Evolutionary conservation across 2,797 vertebrate species (phyloP), one percentile per base, ranked within the genome.

Genomic region (Labroides dimidiatus): DNA sequence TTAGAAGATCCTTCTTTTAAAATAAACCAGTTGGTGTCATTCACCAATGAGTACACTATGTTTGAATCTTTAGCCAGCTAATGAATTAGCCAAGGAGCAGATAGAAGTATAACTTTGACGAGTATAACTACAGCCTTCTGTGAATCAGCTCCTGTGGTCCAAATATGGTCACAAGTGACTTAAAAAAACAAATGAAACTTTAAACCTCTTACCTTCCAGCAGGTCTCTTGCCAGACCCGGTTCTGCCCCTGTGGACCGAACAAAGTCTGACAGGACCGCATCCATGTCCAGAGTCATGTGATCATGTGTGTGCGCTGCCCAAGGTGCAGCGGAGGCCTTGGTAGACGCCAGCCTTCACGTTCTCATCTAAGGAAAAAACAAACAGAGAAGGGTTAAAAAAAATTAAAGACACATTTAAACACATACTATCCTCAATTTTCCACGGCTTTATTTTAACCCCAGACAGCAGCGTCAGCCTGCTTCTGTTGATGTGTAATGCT

Each of bases 261-360:
- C 97, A 95, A 99, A 99, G 96, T 99, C 97, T 96, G 98, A 99
- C 95, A 99, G 97, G 96, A 99, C 98, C 89, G 97, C 96, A 64
- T 99, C 98, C 98, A 99, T 99, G 95, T 99, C 98, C 96, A 98
- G 96, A 95, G 97, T 99, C 97, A 98, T 99, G 95, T 92, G 97
- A 94, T 96, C 96, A 95, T 97, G 94, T 93, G 96, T 95, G 91
- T 93, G 94, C 68, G 95, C 96, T 95, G 96, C 96, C 95, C 92
- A 94, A 77, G 92, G 94, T 90, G 95, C 95, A 95, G 96, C 95
- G 84, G 95, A 90, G 95, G 93, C 68, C 93, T 95, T 95, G 90
- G 89, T 94, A 64, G 82, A 92, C 87, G 92, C 92, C 92, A 94
- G 94, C 87, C 96, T 98, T 97, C 95, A 96, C 93, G 82, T 87